Percentiles rank a stretch among this genome's conserved stretches.
Evolutionary conservation across 1,140 invertebrate species (phyloP).

Genomic region (Micrasema minimum): DNA sequence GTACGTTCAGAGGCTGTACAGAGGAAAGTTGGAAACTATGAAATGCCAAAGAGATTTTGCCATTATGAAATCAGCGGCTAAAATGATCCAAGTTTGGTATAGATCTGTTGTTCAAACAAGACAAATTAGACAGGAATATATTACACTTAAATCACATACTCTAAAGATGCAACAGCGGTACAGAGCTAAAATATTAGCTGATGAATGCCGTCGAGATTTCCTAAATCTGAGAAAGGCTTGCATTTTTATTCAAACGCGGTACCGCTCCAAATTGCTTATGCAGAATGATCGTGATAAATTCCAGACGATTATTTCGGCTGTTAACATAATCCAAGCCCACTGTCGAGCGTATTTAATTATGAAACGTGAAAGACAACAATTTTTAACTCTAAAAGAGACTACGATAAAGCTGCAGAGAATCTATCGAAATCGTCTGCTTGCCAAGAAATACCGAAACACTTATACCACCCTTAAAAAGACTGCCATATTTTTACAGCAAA

Average conservation of each 20-base stretch:
- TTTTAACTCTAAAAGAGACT: slow-evolving; percentile 40
- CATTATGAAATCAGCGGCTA: slow-evolving; percentile 46
- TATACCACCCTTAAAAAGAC: slow-evolving; percentile 53
- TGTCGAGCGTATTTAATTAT: slow-evolving; percentile 37
- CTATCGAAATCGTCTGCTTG: slow-evolving; percentile 55
- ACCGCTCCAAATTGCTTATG: slow-evolving; percentile 51
- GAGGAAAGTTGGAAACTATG: slow-evolving; percentile 53
- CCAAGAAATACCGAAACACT: slow-evolving; percentile 54
- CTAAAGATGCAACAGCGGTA: slow-evolving; percentile 30
- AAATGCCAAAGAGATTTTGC: slow-evolving; percentile 39
- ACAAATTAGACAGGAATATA: slow-evolving; percentile 53
- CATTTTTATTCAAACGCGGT: slow-evolving; percentile 56
- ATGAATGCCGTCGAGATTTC: slow-evolving; percentile 2
- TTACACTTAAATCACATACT: slow-evolving; percentile 44
- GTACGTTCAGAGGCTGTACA: slow-evolving; percentile 52
- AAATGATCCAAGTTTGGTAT: slow-evolving; percentile 59
- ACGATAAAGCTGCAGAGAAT: slow-evolving; percentile 45
- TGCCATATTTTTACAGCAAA: slow-evolving; percentile 46
- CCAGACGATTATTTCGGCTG: slow-evolving; percentile 25
- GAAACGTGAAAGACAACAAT: slow-evolving; percentile 49
- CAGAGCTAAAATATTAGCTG: background rate
- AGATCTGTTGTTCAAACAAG: slow-evolving; percentile 55
- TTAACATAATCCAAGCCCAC: slow-evolving; percentile 5
- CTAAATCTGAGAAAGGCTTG: slow-evolving; percentile 53
- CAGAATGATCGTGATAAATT: slow-evolving; percentile 38